These are phyloP conservation scores for Sebastes elongatus DNA, from an alignment of 2,797 vertebrate species.

Conservation along the genomic window DNA sequence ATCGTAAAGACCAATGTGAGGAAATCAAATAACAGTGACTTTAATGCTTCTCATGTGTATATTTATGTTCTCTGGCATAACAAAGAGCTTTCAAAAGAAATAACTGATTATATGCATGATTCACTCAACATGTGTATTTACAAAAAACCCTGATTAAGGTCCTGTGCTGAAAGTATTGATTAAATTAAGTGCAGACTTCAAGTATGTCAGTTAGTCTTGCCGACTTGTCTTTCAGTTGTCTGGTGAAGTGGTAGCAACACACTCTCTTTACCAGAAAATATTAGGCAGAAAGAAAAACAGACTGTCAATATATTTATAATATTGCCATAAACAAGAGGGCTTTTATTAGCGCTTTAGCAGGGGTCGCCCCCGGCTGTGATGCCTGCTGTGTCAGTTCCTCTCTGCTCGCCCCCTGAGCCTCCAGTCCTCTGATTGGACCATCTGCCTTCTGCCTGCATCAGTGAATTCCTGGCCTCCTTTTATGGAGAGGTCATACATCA, in stretches of 20 bases:
- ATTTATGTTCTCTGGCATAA: not conserved
- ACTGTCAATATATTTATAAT: not conserved
- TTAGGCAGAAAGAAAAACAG: not conserved
- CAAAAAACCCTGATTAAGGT: not conserved
- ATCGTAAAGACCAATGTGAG: not conserved
- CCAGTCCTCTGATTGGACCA: not conserved
- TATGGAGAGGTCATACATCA: constrained; percentile 8
- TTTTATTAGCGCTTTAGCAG: not conserved
- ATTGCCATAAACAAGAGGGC: not conserved
- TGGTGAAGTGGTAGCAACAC: not conserved
- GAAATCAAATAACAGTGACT: not conserved
- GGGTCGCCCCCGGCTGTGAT: not conserved
- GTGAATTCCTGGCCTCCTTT: constrained; percentile 29
- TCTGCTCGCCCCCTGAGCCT: not conserved
- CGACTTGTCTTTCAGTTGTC: not conserved
- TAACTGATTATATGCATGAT: not conserved
- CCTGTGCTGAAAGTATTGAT: not conserved
- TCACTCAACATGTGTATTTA: not conserved
- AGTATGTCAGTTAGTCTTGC: not conserved
- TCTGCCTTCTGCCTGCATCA: constrained; percentile 9
- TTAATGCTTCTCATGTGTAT: not conserved
- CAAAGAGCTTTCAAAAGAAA: not conserved
- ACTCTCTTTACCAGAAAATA: not conserved
- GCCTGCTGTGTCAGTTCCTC: not conserved
- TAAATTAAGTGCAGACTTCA: not conserved